A percentile compares a stretch with the other conserved stretches of the same genome.
These are phyloP conservation scores for Aphis gossypii DNA, from an alignment of 1,140 invertebrate species.

Conservation along the genomic window DNA sequence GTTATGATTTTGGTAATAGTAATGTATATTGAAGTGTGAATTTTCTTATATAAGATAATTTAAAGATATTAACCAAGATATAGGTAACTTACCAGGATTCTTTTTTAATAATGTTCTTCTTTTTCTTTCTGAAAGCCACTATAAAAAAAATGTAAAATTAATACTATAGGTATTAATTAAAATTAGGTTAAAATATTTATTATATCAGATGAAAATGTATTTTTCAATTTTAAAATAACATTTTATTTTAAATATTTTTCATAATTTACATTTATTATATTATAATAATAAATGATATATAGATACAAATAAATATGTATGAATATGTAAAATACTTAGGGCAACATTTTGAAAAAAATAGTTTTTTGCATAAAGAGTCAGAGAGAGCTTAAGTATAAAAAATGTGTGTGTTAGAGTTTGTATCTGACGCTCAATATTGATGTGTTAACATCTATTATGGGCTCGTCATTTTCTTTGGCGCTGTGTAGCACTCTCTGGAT, in stretches of 20 bases:
- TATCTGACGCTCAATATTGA: too few species aligned
- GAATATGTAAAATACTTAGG: too few species aligned
- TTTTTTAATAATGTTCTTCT: constrained; percentile 85
- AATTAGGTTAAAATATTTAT: too few species aligned
- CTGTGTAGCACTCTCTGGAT: too few species aligned
- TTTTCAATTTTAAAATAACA: too few species aligned
- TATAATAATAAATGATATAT: background rate
- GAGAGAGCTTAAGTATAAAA: background rate
- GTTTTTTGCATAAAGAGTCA: too few species aligned
- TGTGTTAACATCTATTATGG: too few species aligned
- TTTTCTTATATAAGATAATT: background rate
- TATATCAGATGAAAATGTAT: background rate
- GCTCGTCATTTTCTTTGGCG: too few species aligned
- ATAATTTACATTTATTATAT: background rate
- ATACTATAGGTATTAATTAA: too few species aligned
- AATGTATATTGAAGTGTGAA: background rate
- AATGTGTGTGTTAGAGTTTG: too few species aligned
- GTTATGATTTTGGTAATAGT: background rate
- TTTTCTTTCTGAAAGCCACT: constrained; percentile 95
- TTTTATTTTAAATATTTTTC: background rate
- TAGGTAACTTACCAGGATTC: constrained; percentile 73
- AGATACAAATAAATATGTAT: too few species aligned
- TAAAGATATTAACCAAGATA: background rate
- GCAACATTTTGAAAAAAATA: too few species aligned
- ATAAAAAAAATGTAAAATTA: constrained; percentile 63